These are phyloP conservation scores for Eupithecia vulgata DNA, from an alignment of 2,888 invertebrate species.

Conservation along the genomic window DNA sequence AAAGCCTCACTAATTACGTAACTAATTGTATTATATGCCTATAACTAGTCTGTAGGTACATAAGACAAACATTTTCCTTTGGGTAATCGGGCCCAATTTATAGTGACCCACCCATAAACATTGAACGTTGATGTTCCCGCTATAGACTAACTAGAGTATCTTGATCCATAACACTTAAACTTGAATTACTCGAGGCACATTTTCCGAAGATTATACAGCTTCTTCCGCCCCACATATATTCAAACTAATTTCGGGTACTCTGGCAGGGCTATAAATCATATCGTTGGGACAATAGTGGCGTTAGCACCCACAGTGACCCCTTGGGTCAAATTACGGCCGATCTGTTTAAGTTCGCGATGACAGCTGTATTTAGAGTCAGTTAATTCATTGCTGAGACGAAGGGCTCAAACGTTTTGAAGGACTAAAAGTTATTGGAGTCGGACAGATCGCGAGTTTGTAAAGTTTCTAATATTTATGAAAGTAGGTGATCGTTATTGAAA, in stretches of 20 bases:
- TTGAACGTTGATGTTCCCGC: not conserved
- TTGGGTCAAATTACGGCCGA: conserved; percentile 41
- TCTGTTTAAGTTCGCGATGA: conserved; percentile 45
- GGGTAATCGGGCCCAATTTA: not conserved
- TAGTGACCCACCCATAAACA: not conserved
- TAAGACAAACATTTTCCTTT: not conserved
- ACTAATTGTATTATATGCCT: too few species aligned
- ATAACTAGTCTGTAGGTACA: not conserved
- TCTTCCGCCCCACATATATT: conserved; percentile 37
- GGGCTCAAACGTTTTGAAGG: not conserved
- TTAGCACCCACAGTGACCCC: conserved; percentile 38
- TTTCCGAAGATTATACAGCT: conserved; percentile 30
- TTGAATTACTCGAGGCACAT: conserved; percentile 22
- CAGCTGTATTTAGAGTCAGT: conserved; percentile 46
- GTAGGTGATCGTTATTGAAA: not conserved
- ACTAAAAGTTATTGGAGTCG: not conserved
- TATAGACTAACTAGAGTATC: conserved; percentile 9
- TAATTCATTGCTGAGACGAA: conserved; percentile 37
- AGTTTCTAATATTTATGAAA: not conserved
- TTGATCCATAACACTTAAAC: conserved; percentile 16
- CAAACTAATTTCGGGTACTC: conserved; percentile 41
- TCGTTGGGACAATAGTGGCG: conserved; percentile 40
- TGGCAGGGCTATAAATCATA: conserved; percentile 45
- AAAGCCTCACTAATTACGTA: not conserved
- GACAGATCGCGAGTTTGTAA: not conserved